Conservation (phyloP, 2,113 vertebrate species). For the Ceyx margarethae region DNA sequence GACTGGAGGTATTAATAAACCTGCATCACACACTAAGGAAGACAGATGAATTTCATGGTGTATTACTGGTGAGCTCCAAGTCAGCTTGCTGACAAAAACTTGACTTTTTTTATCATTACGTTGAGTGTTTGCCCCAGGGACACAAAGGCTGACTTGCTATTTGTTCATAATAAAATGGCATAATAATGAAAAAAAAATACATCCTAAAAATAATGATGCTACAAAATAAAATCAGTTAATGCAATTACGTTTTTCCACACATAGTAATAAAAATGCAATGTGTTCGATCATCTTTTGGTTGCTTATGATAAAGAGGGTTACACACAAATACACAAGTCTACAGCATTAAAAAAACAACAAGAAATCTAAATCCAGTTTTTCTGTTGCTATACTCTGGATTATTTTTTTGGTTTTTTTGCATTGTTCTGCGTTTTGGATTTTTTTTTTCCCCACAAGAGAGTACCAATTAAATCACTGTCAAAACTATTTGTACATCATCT, state of each 20-base stretch:
- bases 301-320: not conserved
- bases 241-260: not conserved
- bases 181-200: not conserved
- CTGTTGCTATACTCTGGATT: not conserved
- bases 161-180: not conserved
- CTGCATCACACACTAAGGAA: not conserved
- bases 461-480: not conserved
- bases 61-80: not conserved
- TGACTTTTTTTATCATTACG: not conserved
- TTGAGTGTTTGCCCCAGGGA: not conserved
- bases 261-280: not conserved
- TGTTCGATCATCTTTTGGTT: not conserved
- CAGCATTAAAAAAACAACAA: not conserved
- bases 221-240: not conserved
- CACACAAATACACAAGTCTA: not conserved
- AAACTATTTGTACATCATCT: not conserved
- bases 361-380: not conserved
- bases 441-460: not conserved
- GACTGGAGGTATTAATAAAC: not conserved
- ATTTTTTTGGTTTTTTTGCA: not conserved
- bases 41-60: not conserved
- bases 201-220: not conserved
- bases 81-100: not conserved
- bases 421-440: not conserved
- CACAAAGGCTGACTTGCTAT: not conserved